Percentiles rank a stretch among this genome's conserved stretches.
phyloP scores from a whole-genome alignment of 2,797 vertebrate species.

The Ataeniobius toweri region DNA sequence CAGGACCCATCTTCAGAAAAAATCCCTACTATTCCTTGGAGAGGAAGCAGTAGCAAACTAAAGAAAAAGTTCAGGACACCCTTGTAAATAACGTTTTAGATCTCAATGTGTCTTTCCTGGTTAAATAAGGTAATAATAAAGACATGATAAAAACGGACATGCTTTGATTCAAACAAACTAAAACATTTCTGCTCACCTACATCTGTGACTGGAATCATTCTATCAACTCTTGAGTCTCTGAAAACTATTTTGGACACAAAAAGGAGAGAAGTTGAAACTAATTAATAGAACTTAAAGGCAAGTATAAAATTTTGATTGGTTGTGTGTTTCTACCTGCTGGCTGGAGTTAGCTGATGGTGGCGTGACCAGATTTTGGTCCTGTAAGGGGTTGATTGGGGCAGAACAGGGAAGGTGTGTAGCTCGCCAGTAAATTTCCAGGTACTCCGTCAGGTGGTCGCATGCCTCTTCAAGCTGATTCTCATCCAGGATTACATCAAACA shows the following conservation, averaged over 20 bases:
- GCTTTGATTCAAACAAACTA: background rate
- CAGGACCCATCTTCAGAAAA: background rate
- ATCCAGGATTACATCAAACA: constrained; percentile 95
- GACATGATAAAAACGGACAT: background rate
- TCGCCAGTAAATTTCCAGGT: constrained; percentile 94
- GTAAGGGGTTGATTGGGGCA: constrained; percentile 79
- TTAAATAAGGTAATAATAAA: background rate
- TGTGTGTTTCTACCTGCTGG: constrained; percentile 83
- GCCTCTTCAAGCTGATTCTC: constrained; percentile 97
- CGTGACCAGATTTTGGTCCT: constrained; percentile 83
- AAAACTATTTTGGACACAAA: constrained; percentile 71
- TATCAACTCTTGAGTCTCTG: constrained; percentile 85
- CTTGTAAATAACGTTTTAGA: too few species aligned
- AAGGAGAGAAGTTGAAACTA: background rate
- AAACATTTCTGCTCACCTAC: constrained; percentile 54
- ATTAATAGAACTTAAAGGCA: background rate
- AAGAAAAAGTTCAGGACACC: too few species aligned
- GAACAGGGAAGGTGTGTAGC: constrained; percentile 90
- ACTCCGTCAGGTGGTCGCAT: constrained; percentile 93
- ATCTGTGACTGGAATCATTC: constrained; percentile 74
- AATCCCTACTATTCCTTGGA: too few species aligned
- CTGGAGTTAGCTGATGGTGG: constrained; percentile 90
- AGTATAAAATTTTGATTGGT: background rate
- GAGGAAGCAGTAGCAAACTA: too few species aligned
- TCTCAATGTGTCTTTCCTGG: background rate